Evolutionary conservation across 2,888 invertebrate genomes (phyloP).

Genomic region (Drosophila fungiperda): DNA sequence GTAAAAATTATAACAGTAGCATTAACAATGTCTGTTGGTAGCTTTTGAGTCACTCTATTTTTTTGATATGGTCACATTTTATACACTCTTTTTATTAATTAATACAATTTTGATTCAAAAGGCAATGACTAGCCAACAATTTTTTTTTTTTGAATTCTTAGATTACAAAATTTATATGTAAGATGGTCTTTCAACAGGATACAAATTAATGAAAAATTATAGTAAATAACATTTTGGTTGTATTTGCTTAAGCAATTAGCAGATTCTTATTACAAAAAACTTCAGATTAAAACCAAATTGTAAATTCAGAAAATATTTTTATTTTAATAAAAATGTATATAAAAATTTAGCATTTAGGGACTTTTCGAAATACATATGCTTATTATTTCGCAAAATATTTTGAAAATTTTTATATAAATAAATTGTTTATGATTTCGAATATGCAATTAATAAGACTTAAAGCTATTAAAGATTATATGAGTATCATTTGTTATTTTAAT

Average conservation of each 20-base stretch:
- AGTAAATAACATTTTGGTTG: background rate
- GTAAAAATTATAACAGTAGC: slow-evolving; percentile 35
- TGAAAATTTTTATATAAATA: slow-evolving; percentile 46
- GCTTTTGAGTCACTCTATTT: background rate
- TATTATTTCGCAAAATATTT: slow-evolving; percentile 35
- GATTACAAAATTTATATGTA: background rate
- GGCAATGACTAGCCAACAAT: background rate
- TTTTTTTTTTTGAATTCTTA: background rate
- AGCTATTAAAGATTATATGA: slow-evolving; percentile 79
- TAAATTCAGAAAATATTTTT: slow-evolving; percentile 58
- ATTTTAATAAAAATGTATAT: slow-evolving; percentile 53
- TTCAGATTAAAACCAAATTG: background rate
- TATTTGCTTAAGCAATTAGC: background rate
- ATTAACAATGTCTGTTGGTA: slow-evolving; percentile 4
- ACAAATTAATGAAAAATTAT: background rate
- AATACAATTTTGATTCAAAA: background rate
- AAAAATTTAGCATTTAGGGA: slow-evolving; percentile 39
- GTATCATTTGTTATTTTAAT: slow-evolving; percentile 82
- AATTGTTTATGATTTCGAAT: slow-evolving; percentile 15
- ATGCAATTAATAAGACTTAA: slow-evolving; percentile 48
- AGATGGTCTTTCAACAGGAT: background rate
- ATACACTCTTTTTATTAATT: background rate
- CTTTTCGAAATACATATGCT: slow-evolving; percentile 34
- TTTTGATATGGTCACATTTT: background rate
- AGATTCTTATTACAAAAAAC: background rate